A percentile compares a stretch with the other conserved stretches of the same genome.
phyloP scores from a whole-genome alignment of 2,888 invertebrate genomes.

The Eristalis arbustorum region DNA sequence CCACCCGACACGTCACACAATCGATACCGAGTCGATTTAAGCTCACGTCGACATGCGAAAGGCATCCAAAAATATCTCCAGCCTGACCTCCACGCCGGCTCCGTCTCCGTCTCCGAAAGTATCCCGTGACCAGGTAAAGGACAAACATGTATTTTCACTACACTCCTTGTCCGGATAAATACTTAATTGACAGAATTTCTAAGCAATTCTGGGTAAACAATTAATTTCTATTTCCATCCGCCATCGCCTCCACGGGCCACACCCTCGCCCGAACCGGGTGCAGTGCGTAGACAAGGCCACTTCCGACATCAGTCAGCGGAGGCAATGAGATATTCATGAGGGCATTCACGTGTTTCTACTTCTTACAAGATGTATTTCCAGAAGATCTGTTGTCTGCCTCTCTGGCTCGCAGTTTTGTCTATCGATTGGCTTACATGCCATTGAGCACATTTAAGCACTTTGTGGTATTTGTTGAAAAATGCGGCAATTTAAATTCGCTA shows the following conservation, averaged over 20 bases:
- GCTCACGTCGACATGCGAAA: not conserved
- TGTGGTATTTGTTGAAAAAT: too few relatives aligned
- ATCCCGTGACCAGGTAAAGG: not conserved
- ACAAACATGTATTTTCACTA: not conserved
- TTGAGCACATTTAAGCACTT: not conserved
- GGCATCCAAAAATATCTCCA: not conserved
- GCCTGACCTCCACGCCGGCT: not conserved
- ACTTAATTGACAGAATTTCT: constrained; percentile 4
- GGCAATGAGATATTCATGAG: not conserved
- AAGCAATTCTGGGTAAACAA: constrained; percentile 1
- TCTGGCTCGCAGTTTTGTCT: too few relatives aligned
- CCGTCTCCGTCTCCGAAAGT: not conserved
- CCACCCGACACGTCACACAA: not conserved
- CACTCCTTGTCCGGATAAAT: not conserved
- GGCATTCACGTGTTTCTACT: not conserved
- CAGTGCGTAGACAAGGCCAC: not conserved
- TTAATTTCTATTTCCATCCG: constrained; percentile 2
- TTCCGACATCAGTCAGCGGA: not conserved
- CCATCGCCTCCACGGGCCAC: too few relatives aligned
- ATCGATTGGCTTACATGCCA: not conserved
- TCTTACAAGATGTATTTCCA: not conserved
- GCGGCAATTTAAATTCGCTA: too few relatives aligned
- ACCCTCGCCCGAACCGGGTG: not conserved
- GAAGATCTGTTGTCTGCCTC: not conserved
- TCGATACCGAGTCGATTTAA: not conserved